Conservation (phyloP, 2,113 vertebrate species). For the Odocoileus hemionus region DNA sequence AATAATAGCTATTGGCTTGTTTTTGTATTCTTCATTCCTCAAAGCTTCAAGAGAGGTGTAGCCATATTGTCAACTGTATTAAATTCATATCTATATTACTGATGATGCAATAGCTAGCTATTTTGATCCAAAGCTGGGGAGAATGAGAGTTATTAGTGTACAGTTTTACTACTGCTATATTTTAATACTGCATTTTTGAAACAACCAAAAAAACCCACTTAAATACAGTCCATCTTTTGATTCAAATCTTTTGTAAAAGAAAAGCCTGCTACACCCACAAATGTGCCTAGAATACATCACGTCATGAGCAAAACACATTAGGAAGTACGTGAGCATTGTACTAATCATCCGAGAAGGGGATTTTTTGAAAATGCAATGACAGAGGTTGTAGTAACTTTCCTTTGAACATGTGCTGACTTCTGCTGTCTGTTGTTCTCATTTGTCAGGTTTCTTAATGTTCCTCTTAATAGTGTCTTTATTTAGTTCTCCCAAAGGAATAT, state of each 20-base stretch:
- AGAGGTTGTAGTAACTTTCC: neutral
- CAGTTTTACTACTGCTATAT: neutral
- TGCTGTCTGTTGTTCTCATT: constrained; percentile 39
- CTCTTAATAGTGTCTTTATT: constrained; percentile 50
- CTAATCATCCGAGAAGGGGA: neutral
- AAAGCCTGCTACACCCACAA: neutral
- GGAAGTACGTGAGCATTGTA: constrained; percentile 9
- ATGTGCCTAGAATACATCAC: constrained; percentile 7
- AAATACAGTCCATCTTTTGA: neutral
- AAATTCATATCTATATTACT: neutral
- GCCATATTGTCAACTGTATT: neutral
- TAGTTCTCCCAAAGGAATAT: constrained; percentile 54
- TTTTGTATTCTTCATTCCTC: neutral
- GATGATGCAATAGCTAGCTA: neutral
- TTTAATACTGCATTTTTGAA: constrained; percentile 43
- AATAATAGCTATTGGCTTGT: neutral
- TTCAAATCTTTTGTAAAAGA: constrained; percentile 24
- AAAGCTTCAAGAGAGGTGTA: neutral
- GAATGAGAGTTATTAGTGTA: neutral
- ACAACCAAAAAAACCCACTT: neutral
- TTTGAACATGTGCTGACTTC: constrained; percentile 34
- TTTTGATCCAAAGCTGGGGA: neutral
- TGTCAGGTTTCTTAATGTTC: constrained; percentile 37
- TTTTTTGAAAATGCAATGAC: constrained; percentile 6
- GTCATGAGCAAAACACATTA: constrained; percentile 34